Base-by-base conservation (phyloP, 2,797 vertebrate genomes). In the Cryptoblepharus egeriae region DNA sequence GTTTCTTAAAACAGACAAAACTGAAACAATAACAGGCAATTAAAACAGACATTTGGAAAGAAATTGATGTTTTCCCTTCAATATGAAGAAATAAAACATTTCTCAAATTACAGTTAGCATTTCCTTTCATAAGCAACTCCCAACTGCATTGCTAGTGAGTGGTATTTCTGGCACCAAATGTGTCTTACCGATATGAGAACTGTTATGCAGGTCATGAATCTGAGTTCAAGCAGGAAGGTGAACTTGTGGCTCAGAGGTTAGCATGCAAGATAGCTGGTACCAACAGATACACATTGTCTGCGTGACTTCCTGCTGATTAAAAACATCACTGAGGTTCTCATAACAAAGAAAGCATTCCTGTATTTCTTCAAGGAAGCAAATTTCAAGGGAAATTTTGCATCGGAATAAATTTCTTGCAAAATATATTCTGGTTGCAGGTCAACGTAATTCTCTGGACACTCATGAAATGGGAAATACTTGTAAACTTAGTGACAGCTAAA, bases 101-200 rank as follows among this genome's bases (percentile, higher is more conserved):
- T 89, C 87, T 86, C 84, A 91, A 90, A 90, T 67, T 72, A 11
- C 80, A 75, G 63, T 65, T 69, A 88, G 79, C 52, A n/a, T 82
- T 85, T 88, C 77, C 85, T 89, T 85, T 86, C 89, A 88, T 83
- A 84, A 67, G 85, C 88, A 92, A 80, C 35, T 83, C 85, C 89
- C 87, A 87, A 76, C 73, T 88, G 85, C 72, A 75, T 84, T 83
- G 79, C 88, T 76, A 80, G 85, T 55, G 75, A 22, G 61, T 57
- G 7, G 0, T 70, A n/a, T 64, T 90, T 87, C 87, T 88, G 85
- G 82, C 57, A 91, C 42, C 71, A 89, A 90, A 87, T 70, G 79
- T 85, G 42, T 84, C 80, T 88, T 90, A 89, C 76, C 83, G 89
- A 80, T 77, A 88, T 86, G 70, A 71, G 0, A 0, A 22, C 67